Conservation (phyloP, 1,140 invertebrate genomes). For the Eueides isabella region DNA sequence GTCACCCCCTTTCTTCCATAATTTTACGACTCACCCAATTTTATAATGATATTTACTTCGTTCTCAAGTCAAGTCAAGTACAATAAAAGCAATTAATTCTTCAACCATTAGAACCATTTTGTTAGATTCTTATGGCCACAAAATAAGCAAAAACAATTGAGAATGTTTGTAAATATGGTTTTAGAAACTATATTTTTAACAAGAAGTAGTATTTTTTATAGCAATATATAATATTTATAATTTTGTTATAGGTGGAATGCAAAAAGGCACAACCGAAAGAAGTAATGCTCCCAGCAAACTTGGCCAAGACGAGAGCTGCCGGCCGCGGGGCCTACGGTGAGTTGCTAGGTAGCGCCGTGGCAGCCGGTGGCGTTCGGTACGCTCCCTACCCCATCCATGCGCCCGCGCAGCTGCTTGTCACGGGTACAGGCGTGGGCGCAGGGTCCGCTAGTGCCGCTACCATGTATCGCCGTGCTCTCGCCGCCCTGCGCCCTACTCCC, state of each 20-base stretch:
- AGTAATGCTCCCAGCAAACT: slow-evolving; percentile 97
- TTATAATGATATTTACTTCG: slow-evolving; percentile 63
- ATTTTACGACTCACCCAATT: slow-evolving; percentile 67
- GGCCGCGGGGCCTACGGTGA: slow-evolving; percentile 97
- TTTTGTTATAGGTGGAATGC: slow-evolving; percentile 95
- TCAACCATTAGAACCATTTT: slow-evolving; percentile 28
- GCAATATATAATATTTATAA: neutral
- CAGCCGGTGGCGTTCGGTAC: slow-evolving; percentile 84
- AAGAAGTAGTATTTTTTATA: neutral
- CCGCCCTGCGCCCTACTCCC: slow-evolving; percentile 73
- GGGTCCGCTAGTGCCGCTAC: slow-evolving; percentile 63
- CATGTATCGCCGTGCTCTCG: slow-evolving; percentile 74
- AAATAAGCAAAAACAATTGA: slow-evolving; percentile 17
- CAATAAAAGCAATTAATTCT: slow-evolving; percentile 53
- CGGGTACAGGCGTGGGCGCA: slow-evolving; percentile 75
- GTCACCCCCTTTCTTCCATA: slow-evolving; percentile 73
- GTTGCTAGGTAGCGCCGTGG: slow-evolving; percentile 92
- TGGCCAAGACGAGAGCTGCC: slow-evolving; percentile 95
- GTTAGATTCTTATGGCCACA: slow-evolving; percentile 8
- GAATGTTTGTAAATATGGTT: neutral
- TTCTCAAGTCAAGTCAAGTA: slow-evolving; percentile 60
- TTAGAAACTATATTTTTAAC: neutral
- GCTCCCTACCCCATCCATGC: slow-evolving; percentile 83
- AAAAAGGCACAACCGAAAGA: slow-evolving; percentile 99
- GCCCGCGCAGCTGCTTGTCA: slow-evolving; percentile 84